A percentile compares a stretch with the other conserved stretches of the same genome.
Conservation (phyloP, 2,113 vertebrate genomes). For the Propithecus coquereli region DNA sequence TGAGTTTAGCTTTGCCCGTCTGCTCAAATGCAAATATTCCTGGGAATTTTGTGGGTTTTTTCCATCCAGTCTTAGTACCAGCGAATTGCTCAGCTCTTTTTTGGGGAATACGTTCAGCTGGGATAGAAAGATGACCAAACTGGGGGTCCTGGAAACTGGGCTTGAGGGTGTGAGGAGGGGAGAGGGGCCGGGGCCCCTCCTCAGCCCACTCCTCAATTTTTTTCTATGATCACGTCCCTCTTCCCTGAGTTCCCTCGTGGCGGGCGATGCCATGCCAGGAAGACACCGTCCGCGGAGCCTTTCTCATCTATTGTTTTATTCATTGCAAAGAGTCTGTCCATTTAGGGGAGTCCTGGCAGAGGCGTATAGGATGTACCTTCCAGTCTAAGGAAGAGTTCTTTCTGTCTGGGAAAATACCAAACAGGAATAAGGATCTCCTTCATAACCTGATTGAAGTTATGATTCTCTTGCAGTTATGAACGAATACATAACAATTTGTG, state of each 20-base stretch:
- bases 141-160: not conserved
- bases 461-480: not conserved
- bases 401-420: not conserved
- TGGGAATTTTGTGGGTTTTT: not conserved
- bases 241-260: not conserved
- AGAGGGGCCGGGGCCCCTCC: fast-evolving
- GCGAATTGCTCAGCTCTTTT: not conserved
- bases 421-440: not conserved
- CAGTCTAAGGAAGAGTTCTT: not conserved
- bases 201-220: not conserved
- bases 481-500: not conserved
- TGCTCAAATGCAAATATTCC: not conserved
- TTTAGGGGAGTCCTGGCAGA: not conserved
- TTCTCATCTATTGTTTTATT: not conserved
- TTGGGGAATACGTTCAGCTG: not conserved
- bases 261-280: not conserved
- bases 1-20: not conserved
- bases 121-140: not conserved
- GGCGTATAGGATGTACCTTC: not conserved
- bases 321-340: not conserved
- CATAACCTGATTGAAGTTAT: not conserved
- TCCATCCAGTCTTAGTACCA: not conserved
- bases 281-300: not conserved
- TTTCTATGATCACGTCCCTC: not conserved
- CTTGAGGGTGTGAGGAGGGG: not conserved